Base-by-base conservation (phyloP, 2,113 vertebrate genomes). In the Garra rufa region DNA sequence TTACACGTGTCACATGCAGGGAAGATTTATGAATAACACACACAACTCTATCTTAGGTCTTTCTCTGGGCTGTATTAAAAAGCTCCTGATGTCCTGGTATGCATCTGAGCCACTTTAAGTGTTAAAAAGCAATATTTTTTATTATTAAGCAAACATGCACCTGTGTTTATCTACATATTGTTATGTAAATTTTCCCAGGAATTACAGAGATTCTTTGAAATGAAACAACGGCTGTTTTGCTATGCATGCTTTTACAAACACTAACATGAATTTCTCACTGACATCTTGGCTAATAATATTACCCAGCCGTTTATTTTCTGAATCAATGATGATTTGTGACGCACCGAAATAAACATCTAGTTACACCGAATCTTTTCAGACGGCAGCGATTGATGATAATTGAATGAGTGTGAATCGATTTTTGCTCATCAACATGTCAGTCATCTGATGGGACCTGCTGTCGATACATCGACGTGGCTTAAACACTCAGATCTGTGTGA, bases 11-110 rank as follows among this genome's bases (percentile, higher is more conserved):
- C 81, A 83, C 24, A 63, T 79, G 41, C 30, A 44, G 17, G 15
- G 2, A 65, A 65, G 30, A 74, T 87, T 87, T 87, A 81, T 83
- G 57, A 79, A 46, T 26, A 50, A 78, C 6, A 65, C 67, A 74
- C 15, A 63, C 69, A 69, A 55, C 5, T 9, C 2, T 26, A n/a
- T n/a, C n/a, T n/a, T n/a, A n/a, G n/a, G 21, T 28, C 34, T 77
- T 15, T 48, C 34, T 70, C 59, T 59, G 30, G 30, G 6, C 30
- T 43, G 46, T 57, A 10, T 78, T 50, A 76, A 34, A 43, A 59
- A 34, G 28, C 38, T 9, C 9, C 55, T 57, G 19, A 44, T 17
- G 19, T 73, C 14, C 24, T 0, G 28, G 3, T 50, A 50, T 76
- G 19, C 30, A 77, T 77, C 50, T 41, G 75, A 41, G 11, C 50